phyloP scores from a whole-genome alignment of 2,797 vertebrate species.

The Brachyalestes nurse region DNA sequence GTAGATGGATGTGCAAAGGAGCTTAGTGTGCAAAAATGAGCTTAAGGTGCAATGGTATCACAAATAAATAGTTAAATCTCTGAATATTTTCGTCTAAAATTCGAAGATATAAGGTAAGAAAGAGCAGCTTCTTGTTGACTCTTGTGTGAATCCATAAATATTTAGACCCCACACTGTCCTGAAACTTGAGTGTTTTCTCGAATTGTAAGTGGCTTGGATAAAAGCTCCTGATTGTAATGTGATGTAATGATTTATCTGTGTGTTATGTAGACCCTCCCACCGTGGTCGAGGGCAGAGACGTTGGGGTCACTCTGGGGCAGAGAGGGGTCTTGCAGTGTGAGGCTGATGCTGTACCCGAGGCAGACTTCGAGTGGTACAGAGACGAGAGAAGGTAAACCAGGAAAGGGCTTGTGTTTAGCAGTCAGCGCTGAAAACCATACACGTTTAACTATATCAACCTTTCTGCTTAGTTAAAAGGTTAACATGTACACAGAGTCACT shows the following conservation, averaged over 20 bases:
- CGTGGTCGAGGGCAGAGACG: slow-evolving; percentile 91
- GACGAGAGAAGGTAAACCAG: slow-evolving; percentile 89
- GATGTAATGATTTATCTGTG: not conserved
- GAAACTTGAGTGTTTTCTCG: too few relatives aligned
- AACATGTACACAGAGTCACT: too few relatives aligned
- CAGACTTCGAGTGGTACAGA: slow-evolving; percentile 96
- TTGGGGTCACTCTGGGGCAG: slow-evolving; percentile 90
- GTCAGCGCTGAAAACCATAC: not conserved
- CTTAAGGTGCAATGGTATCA: too few relatives aligned
- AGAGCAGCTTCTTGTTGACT: not conserved
- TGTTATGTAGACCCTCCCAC: slow-evolving; percentile 85
- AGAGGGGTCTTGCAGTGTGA: slow-evolving; percentile 92
- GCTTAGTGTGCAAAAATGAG: too few relatives aligned
- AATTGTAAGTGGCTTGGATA: too few relatives aligned
- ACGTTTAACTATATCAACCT: too few relatives aligned
- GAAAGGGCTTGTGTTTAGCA: not conserved
- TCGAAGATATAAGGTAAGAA: not conserved
- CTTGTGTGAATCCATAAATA: too few relatives aligned
- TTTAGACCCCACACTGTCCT: too few relatives aligned
- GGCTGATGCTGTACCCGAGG: slow-evolving; percentile 88
- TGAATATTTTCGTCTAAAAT: not conserved
- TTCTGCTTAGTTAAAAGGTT: too few relatives aligned
- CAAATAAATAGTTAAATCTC: too few relatives aligned
- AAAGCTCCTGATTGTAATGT: too few relatives aligned
- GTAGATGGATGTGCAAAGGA: too few relatives aligned